Percentiles rank a stretch among this genome's conserved stretches.
Conservation (phyloP, 2,888 invertebrate genomes). For the Noctuana brunneofusca region DNA sequence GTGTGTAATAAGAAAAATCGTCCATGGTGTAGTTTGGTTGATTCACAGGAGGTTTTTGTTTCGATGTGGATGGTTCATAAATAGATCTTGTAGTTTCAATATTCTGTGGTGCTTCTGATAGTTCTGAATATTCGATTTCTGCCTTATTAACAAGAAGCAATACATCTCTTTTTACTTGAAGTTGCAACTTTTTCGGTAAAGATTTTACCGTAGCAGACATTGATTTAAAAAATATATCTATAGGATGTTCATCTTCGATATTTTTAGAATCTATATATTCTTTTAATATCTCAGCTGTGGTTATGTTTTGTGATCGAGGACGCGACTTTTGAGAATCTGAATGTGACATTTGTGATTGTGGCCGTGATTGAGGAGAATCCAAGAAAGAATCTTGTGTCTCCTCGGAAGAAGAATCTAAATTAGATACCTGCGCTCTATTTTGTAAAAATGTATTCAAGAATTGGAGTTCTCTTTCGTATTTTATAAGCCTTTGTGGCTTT, state of each 20-base stretch:
- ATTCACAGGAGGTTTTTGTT: conserved; percentile 40
- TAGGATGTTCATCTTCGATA: conserved; percentile 39
- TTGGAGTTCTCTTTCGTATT: conserved; percentile 38
- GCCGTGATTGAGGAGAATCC: conserved; percentile 1
- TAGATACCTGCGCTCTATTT: conserved; percentile 40
- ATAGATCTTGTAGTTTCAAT: conserved; percentile 39
- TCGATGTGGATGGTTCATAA: conserved; percentile 38
- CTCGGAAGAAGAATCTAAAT: conserved; percentile 41
- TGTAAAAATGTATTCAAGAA: conserved; percentile 39
- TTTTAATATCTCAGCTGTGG: conserved; percentile 41
- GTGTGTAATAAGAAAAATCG: conserved; percentile 42
- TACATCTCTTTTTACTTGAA: conserved; percentile 39
- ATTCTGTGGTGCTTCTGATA: conserved; percentile 40
- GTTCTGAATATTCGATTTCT: conserved; percentile 40
- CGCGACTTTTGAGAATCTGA: conserved; percentile 38
- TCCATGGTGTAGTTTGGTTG: conserved; percentile 42
- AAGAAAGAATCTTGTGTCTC: conserved; percentile 32
- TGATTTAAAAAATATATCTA: conserved; percentile 40
- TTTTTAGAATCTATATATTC: conserved; percentile 40
- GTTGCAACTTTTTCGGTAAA: conserved; percentile 39
- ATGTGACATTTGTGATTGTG: conserved; percentile 36
- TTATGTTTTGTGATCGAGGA: conserved; percentile 39
- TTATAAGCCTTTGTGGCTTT: not conserved
- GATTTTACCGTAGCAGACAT: conserved; percentile 40
- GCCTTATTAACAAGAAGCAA: conserved; percentile 39